A percentile compares a stretch with the other conserved stretches of the same genome.
Conservation (phyloP, 1,140 invertebrate species). For the Phocides pigmalion region DNA sequence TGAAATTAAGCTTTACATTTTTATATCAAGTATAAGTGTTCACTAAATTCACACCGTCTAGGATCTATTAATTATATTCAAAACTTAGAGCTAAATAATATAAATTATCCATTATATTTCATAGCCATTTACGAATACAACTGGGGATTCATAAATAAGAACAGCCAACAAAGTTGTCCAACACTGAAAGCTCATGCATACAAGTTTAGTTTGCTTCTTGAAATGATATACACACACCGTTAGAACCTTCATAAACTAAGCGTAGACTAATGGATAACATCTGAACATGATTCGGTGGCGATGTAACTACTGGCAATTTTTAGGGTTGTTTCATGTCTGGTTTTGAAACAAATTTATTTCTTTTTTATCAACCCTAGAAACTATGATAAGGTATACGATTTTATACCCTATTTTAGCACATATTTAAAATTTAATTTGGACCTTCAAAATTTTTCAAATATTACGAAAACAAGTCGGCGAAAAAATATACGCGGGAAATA, state of each 20-base stretch:
- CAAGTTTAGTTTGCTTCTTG: constrained; percentile 3
- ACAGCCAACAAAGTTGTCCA: constrained; percentile 17
- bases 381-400: too few species aligned
- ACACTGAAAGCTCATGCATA: constrained; percentile 1
- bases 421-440: too few species aligned
- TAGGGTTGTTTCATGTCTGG: background rate
- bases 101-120: background rate
- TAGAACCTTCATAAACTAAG: constrained; percentile 19
- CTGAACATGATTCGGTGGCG: constrained; percentile 38
- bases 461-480: too few species aligned
- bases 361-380: too few species aligned
- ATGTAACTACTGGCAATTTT: background rate
- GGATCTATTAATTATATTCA: too few species aligned
- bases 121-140: background rate
- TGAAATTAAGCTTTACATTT: too few species aligned
- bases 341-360: background rate
- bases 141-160: constrained; percentile 3
- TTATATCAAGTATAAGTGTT: too few species aligned
- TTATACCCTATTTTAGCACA: too few species aligned
- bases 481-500: too few species aligned
- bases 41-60: too few species aligned
- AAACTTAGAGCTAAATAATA: background rate
- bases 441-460: too few species aligned
- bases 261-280: constrained; percentile 40
- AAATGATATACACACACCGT: constrained; percentile 8